Evolutionary conservation across 2,797 vertebrate genomes (phyloP).

Genomic region (Tapirus indicus): DNA sequence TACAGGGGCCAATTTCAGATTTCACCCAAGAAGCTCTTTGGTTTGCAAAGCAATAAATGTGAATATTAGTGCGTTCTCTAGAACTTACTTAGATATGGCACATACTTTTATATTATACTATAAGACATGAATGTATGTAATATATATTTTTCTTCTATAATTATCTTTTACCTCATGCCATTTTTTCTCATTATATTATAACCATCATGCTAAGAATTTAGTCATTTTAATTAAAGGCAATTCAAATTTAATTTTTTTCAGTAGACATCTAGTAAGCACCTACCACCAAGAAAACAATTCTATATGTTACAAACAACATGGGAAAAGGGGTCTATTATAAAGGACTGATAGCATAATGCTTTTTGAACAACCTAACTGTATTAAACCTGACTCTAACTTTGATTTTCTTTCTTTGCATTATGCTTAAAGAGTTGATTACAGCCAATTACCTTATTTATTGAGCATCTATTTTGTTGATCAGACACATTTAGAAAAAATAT

Average conservation of each 20-base stretch:
- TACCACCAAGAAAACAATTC: neutral
- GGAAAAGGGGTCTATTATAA: neutral
- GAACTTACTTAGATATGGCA: neutral
- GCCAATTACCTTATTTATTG: conserved; percentile 1
- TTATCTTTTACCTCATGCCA: neutral
- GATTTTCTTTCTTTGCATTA: neutral
- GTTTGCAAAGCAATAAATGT: neutral
- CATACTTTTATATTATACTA: neutral
- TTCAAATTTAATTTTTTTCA: neutral
- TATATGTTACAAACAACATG: neutral
- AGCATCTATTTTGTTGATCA: conserved; percentile 49
- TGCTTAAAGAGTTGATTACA: neutral
- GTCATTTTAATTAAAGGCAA: neutral
- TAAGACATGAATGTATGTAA: neutral
- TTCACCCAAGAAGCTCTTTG: neutral
- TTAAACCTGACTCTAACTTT: neutral
- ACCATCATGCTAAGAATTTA: neutral
- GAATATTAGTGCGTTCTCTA: neutral
- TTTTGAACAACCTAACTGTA: neutral
- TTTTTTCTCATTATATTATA: neutral
- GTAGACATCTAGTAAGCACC: neutral
- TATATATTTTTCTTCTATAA: neutral
- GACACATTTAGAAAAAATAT: neutral
- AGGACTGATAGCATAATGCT: neutral
- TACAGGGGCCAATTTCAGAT: neutral